phyloP scores from a whole-genome alignment of 1,140 invertebrate species.

The Microvelia longipes region DNA sequence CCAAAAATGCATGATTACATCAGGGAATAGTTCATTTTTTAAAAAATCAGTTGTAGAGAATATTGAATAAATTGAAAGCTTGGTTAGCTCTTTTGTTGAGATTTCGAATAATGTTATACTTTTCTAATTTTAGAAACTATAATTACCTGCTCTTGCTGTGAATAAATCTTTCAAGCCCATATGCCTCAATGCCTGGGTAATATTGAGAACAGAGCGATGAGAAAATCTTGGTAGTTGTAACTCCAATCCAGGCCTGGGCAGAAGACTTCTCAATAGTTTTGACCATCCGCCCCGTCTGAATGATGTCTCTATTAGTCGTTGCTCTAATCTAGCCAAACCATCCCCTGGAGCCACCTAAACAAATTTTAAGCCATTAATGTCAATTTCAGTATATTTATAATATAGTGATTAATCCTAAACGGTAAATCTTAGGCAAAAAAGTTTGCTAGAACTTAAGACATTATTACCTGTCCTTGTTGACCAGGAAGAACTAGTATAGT shows the following conservation, averaged over 20 bases:
- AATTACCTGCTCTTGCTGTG: constrained; percentile 39
- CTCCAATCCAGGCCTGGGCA: constrained; percentile 55
- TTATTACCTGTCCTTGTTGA: constrained; percentile 40
- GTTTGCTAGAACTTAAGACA: too few species aligned
- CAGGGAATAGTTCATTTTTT: too few species aligned
- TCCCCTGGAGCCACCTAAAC: constrained; percentile 53
- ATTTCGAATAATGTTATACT: too few species aligned
- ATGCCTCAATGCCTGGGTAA: constrained; percentile 51
- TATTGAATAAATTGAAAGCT: too few species aligned
- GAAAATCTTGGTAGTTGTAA: constrained; percentile 66
- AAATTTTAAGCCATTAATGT: too few species aligned
- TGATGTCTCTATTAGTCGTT: constrained; percentile 44
- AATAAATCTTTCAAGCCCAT: constrained; percentile 70
- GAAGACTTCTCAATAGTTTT: constrained; percentile 48
- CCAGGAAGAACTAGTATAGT: constrained; percentile 65
- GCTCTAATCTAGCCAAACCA: constrained; percentile 52
- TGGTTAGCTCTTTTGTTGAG: too few species aligned
- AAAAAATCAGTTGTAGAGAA: too few species aligned
- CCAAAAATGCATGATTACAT: too few species aligned
- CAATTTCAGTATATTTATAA: too few species aligned
- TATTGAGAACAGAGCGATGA: constrained; percentile 61
- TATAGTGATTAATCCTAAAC: too few species aligned
- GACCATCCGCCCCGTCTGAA: constrained; percentile 54
- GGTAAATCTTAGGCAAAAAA: too few species aligned
- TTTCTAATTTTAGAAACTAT: too few species aligned